phyloP scores from a whole-genome alignment of 1,140 invertebrate genomes.

The Halesus radiatus region DNA sequence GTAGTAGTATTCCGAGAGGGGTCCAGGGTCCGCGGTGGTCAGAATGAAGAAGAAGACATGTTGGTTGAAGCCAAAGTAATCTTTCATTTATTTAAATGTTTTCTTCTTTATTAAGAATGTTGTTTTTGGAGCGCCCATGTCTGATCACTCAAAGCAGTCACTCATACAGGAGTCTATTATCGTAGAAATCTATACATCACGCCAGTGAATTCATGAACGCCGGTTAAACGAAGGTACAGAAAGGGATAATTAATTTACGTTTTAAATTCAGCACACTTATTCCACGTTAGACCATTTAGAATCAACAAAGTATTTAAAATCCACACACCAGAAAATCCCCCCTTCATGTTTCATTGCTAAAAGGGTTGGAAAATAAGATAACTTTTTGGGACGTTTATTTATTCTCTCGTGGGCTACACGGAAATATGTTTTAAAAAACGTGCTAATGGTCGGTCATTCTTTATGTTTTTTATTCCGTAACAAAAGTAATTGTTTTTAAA shows the following conservation, averaged over 20 bases:
- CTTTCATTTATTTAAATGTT: too few species aligned
- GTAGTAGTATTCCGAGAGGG: too few species aligned
- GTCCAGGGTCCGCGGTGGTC: too few species aligned
- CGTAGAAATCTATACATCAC: background rate
- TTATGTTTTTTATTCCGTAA: background rate
- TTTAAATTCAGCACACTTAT: conserved; percentile 15
- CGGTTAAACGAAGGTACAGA: too few species aligned
- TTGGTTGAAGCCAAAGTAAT: too few species aligned
- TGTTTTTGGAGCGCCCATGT: too few species aligned
- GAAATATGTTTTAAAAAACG: background rate
- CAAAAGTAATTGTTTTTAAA: conserved; percentile 3
- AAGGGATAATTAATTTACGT: conserved; percentile 13
- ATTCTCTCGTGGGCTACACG: background rate
- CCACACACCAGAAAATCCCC: conserved; percentile 28
- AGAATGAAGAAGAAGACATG: too few species aligned
- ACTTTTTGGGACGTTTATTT: conserved; percentile 28
- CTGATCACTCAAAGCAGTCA: too few species aligned
- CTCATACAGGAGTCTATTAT: too few species aligned
- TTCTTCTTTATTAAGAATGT: too few species aligned
- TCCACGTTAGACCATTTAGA: conserved; percentile 21
- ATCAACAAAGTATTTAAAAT: conserved; percentile 42
- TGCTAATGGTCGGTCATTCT: conserved; percentile 20
- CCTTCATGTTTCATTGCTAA: conserved; percentile 45
- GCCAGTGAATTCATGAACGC: background rate
- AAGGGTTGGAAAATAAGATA: conserved; percentile 41